Evolutionary conservation across 2,113 vertebrate species (phyloP).

Genomic region (Zosterops lateralis): DNA sequence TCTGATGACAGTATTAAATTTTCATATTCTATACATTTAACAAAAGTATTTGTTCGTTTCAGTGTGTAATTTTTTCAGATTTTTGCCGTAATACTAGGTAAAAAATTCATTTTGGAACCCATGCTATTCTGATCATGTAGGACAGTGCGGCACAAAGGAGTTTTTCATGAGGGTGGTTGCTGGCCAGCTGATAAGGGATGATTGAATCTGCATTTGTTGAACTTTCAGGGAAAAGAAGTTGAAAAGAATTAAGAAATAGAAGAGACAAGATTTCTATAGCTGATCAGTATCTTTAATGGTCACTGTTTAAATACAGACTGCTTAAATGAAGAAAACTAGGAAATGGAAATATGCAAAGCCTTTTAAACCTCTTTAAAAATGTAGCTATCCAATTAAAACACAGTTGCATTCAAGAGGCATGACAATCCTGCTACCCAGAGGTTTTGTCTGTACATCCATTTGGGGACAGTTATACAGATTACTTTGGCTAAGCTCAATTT

Average conservation of each 20-base stretch:
- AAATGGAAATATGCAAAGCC: not conserved
- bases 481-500: fast-evolving
- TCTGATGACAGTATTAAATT: not conserved
- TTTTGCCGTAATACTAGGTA: not conserved
- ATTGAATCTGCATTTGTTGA: not conserved
- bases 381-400: not conserved
- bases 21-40: not conserved
- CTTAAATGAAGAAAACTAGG: not conserved
- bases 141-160: not conserved
- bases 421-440: not conserved
- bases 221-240: not conserved
- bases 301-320: not conserved
- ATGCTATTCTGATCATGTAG: not conserved
- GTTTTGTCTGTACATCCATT: not conserved
- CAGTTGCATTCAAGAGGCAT: not conserved
- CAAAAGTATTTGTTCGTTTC: not conserved
- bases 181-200: not conserved
- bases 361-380: not conserved
- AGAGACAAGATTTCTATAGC: not conserved
- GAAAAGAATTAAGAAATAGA: not conserved
- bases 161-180: not conserved
- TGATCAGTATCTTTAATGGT: not conserved
- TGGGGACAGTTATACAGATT: not conserved
- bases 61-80: not conserved
- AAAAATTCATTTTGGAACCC: not conserved